Evolutionary conservation across 2,113 vertebrate genomes (phyloP), one percentile per base, ranked within the genome.

Genomic region (Gavia stellata): DNA sequence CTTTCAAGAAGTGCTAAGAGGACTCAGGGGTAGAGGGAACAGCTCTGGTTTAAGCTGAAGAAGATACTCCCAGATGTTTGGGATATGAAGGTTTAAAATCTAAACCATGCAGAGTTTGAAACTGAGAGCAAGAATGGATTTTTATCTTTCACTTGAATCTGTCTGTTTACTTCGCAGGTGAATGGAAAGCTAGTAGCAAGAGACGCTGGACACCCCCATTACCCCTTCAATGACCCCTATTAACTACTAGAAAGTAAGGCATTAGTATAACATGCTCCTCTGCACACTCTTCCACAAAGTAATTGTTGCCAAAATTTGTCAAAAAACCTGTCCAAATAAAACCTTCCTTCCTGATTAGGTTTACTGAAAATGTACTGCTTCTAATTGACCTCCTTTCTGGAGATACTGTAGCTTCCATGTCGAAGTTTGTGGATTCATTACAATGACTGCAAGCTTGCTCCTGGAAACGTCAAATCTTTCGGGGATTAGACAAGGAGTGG

Each of bases 201-300:
- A 96, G 99, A 99, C 95, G 99, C 99, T 44, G 98, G 98, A 97
- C 99, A 99, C 96, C 98, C 98, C 65, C 42, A 98, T 86, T 99
- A 99, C 82, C 99, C 99, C 24, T 99, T 99, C 97, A 99, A 98
- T 88, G 99, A 99, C 33, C 99, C 99, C 17, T 99, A 99, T 97
- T 99, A 98, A 98, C 38, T 87, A 9, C 42, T 19, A 50, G 74
- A 33, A 94, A 62, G 53, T 13, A 31, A 71, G 68, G 15, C 65
- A 50, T 92, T 65, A 59, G 74, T 81, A 24, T 18, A 58, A 79
- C 42, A 24, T 3, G 53, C 38, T 81, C 33, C 59, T 26, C 17
- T 66, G 23, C 1, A 0, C n/a, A 11, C 33, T n/a, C 6, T 80
- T 56, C 19, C 59, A 75, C 66, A 24, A 67, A 92, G 42, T 75